Conservation (phyloP, 2,113 vertebrate genomes). For the Bos javanicus region DNA sequence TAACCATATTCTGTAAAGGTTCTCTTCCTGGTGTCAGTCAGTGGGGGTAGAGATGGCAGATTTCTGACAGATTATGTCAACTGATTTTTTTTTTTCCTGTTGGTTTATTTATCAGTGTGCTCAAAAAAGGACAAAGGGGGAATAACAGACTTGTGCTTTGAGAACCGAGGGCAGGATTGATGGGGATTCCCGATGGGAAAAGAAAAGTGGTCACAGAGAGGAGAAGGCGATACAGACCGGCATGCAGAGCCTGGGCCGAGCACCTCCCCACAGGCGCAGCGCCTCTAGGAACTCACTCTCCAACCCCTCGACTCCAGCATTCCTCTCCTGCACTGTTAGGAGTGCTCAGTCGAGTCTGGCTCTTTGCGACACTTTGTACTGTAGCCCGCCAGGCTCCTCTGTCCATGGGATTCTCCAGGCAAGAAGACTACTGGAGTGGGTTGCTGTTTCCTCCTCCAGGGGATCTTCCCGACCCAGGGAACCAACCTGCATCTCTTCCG, state of each 20-base stretch:
- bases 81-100: background rate
- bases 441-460: background rate
- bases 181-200: background rate
- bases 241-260: background rate
- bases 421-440: background rate
- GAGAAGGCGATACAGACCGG: accelerated
- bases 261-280: accelerated
- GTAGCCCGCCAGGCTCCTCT: background rate
- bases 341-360: accelerated
- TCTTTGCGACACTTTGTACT: accelerated
- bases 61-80: background rate
- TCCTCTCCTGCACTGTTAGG: background rate
- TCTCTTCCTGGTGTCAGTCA: background rate
- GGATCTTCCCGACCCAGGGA: background rate
- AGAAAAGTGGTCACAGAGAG: background rate
- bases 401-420: background rate
- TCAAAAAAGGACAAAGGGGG: background rate
- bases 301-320: background rate
- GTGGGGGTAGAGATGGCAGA: background rate
- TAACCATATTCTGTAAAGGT: background rate
- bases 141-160: background rate
- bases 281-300: background rate
- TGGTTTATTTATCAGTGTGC: background rate
- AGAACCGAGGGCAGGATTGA: background rate
- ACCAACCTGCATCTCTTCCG: background rate